These are phyloP conservation scores for Calliphora vomitoria DNA, from an alignment of 2,888 invertebrate genomes.

Conservation along the genomic window DNA sequence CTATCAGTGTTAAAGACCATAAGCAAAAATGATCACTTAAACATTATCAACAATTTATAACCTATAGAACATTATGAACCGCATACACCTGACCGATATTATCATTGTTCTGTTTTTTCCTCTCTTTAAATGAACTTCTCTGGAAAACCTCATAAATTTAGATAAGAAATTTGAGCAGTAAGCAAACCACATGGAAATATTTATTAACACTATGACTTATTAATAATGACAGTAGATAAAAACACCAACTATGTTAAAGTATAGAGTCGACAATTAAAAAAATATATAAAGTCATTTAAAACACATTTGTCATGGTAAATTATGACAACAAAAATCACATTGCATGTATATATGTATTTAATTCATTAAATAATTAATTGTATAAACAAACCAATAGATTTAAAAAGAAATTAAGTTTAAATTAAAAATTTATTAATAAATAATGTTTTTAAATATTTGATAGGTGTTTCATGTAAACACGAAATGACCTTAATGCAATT, in stretches of 20 bases:
- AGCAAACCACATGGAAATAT: no score
- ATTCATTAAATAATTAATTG: not conserved
- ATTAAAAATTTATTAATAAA: slow-evolving; percentile 1
- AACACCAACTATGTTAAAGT: not conserved
- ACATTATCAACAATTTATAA: no score
- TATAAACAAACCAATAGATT: slow-evolving; percentile 8
- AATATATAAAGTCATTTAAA: slow-evolving; percentile 40
- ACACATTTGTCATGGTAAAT: slow-evolving; percentile 39
- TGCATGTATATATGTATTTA: not conserved
- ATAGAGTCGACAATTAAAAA: no score
- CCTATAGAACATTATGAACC: no score
- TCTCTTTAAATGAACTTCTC: no score
- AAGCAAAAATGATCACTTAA: no score
- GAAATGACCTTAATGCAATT: not conserved
- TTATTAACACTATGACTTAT: no score
- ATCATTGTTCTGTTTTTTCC: no score
- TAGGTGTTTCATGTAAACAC: not conserved
- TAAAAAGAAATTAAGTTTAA: slow-evolving; percentile 24
- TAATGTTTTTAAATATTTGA: not conserved
- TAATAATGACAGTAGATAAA: not conserved
- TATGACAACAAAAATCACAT: slow-evolving; percentile 16
- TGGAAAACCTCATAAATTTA: no score
- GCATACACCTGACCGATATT: no score
- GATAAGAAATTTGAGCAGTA: no score
- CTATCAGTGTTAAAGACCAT: no score